Conservation (phyloP, 2,797 vertebrate species). For the Enteromius afrohamiltoni region DNA sequence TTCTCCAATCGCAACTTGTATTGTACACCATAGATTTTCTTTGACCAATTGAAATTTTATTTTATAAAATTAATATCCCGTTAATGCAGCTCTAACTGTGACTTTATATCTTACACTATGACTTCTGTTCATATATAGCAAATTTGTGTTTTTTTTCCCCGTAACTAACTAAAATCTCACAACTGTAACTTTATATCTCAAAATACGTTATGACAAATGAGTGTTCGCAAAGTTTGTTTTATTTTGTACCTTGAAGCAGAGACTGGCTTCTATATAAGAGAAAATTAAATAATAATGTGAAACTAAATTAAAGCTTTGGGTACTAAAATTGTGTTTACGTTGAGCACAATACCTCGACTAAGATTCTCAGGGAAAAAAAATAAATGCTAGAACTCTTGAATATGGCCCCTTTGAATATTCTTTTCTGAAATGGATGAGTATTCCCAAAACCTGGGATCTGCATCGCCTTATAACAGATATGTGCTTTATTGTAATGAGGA, state of each 20-base stretch:
- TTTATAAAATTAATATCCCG: not conserved
- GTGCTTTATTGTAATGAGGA: slow-evolving; percentile 31
- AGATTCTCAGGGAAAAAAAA: not conserved
- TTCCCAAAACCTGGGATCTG: slow-evolving; percentile 2
- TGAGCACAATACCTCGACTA: not conserved
- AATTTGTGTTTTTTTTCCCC: not conserved
- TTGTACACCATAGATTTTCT: not conserved
- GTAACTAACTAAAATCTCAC: not conserved
- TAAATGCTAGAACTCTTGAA: not conserved
- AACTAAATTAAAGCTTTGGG: not conserved
- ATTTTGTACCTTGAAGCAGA: not conserved
- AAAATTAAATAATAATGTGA: not conserved
- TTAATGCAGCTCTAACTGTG: not conserved
- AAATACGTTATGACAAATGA: not conserved
- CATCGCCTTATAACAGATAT: slow-evolving; percentile 10
- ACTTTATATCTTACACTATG: not conserved
- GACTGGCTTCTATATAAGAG: not conserved
- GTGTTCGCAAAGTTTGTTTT: not conserved
- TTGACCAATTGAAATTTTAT: not conserved
- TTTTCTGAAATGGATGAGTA: not conserved
- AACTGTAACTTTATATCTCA: not conserved
- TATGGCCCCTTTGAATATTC: not conserved
- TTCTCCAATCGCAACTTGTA: not conserved
- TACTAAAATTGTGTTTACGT: not conserved
- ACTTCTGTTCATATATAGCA: not conserved